Evolutionary conservation across 2,113 vertebrate species (phyloP).

Genomic region (Aptenodytes forsteri): DNA sequence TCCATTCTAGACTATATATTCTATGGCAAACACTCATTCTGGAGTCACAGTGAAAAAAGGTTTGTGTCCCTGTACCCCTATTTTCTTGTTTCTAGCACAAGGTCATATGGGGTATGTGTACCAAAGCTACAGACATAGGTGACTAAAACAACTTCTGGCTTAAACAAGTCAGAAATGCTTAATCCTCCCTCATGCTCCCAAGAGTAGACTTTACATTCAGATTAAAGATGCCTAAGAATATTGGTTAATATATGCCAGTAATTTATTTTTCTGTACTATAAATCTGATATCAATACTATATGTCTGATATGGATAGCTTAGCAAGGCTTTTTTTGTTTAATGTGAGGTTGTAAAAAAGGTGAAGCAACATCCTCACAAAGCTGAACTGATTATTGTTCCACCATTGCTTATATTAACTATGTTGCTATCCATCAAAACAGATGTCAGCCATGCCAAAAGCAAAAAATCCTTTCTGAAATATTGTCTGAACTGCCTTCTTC

Average conservation of each 20-base stretch:
- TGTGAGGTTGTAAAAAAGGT: background rate
- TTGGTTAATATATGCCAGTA: background rate
- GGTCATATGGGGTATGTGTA: background rate
- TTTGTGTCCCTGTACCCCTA: background rate
- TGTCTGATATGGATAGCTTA: background rate
- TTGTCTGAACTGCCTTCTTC: background rate
- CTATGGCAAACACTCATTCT: background rate
- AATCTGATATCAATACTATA: background rate
- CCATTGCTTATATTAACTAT: background rate
- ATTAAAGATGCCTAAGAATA: background rate
- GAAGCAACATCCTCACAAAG: background rate
- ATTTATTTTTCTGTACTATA: background rate
- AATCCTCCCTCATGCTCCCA: background rate
- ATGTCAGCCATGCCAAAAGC: background rate
- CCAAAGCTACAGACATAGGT: background rate
- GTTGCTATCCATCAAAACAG: conserved; percentile 15
- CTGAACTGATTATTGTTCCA: conserved; percentile 2
- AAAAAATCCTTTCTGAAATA: background rate
- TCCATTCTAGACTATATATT: background rate
- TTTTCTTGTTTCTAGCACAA: background rate
- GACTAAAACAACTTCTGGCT: background rate
- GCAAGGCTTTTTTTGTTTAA: background rate
- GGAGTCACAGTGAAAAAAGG: background rate
- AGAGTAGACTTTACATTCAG: background rate
- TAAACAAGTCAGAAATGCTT: background rate